Conservation (phyloP, 1,140 invertebrate species). For the Ceratoteleas bidentatus region DNA sequence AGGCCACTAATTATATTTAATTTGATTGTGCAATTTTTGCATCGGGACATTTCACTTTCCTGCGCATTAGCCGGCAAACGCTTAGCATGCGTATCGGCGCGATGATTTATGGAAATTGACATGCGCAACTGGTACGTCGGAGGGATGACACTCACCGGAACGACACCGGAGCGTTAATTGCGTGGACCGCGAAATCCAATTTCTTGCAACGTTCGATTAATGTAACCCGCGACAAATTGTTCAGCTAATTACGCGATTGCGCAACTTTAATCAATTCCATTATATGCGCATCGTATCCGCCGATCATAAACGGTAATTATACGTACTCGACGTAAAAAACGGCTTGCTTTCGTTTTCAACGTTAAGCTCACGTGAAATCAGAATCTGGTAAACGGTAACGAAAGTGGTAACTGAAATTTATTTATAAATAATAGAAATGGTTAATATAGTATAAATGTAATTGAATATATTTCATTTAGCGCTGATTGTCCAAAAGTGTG, state of each 20-base stretch:
- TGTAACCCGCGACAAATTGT: conserved; percentile 22
- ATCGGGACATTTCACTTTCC: conserved; percentile 36
- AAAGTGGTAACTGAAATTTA: too few relatives aligned
- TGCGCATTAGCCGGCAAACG: conserved; percentile 23
- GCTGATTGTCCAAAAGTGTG: too few relatives aligned
- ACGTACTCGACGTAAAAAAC: conserved; percentile 10
- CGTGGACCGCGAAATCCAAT: conserved; percentile 23
- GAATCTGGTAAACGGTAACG: too few relatives aligned
- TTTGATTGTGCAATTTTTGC: not conserved
- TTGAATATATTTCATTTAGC: too few relatives aligned
- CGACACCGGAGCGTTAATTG: conserved; percentile 25
- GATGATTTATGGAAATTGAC: conserved; percentile 60
- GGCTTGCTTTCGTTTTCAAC: conserved; percentile 18
- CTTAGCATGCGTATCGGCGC: conserved; percentile 21
- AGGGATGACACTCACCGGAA: conserved; percentile 24
- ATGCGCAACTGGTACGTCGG: conserved; percentile 36
- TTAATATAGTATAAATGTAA: too few relatives aligned
- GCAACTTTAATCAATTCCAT: conserved; percentile 30
- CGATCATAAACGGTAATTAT: conserved; percentile 20
- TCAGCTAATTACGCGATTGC: conserved; percentile 18
- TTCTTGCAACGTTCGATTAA: conserved; percentile 11
- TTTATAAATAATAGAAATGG: too few relatives aligned
- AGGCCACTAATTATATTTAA: not conserved
- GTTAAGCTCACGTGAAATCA: too few relatives aligned
- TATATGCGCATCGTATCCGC: conserved; percentile 12